Evolutionary conservation across 2,888 invertebrate genomes (phyloP), one percentile per base, ranked within the genome.

Genomic region (Microctonus hyperodae): DNA sequence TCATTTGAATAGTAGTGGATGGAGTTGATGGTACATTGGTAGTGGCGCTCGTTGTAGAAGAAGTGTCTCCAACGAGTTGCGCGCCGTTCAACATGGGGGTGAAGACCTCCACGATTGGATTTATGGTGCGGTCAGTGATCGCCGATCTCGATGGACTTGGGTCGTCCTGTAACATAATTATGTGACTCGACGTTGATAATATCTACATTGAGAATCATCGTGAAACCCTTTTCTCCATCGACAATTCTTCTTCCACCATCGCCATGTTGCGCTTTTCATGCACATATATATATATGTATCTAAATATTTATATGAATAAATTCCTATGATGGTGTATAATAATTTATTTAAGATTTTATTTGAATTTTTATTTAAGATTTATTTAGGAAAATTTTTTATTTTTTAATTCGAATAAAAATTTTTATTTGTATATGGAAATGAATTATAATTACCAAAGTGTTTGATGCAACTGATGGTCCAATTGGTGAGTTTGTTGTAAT

Each of bases 401-500:
- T 20, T 44, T 44, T 0, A n/a, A 51, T 51, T 51, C n/a, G 6
- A 4, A 25, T n/a, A 6, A 25, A 20, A 33, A 37, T 13, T 50
- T 37, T 62, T 25, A 44, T 20, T 16, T 44, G 2, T 2, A 16
- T 44, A n/a, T 7, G 28, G 16, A 16, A 44, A 7, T 16, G n/a
- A 44, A 44, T 20, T 20, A 2, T 55, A 75, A 77, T 31, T 66
- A 83, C 83, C 70, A 82, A 65, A 65, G 74, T 75, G 65, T 83
- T 83, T 3, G 83, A 79, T 61, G 81, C 76, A 13, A 82, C 77
- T 16, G 83, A 83, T 35, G 81, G 82, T 31, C 80, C 75, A 25
- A 75, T 67, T 13, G 82, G 78, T 20, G 78, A 75, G 67, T 77
- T 73, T 6, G 83, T 83, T n/a, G 82, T 79, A 13, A 83, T 78